These are phyloP conservation scores for Schrankia costaestrigalis DNA, from an alignment of 2,888 invertebrate species.

Conservation along the genomic window DNA sequence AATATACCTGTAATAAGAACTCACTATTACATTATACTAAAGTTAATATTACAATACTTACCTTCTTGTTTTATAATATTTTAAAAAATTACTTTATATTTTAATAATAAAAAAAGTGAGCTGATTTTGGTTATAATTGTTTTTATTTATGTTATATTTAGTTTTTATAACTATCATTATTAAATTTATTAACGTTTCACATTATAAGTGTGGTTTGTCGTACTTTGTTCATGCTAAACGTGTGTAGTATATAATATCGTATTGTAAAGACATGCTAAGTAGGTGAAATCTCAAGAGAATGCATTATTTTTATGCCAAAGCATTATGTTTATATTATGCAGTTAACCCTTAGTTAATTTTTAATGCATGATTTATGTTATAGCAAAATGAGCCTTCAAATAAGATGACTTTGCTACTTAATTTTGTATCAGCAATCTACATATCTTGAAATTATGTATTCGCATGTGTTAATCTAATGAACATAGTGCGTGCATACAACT, in stretches of 20 bases:
- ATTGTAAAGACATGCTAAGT: constrained; percentile 27
- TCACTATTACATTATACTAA: too few species aligned
- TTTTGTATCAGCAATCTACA: too few species aligned
- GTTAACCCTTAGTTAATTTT: constrained; percentile 5
- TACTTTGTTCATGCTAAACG: constrained; percentile 24
- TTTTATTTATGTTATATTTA: too few species aligned
- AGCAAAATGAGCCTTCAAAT: constrained; percentile 22
- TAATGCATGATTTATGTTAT: constrained; percentile 6
- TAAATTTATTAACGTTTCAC: constrained; percentile 11
- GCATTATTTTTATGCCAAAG: constrained; percentile 11
- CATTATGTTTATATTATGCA: constrained; percentile 16
- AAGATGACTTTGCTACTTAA: constrained; percentile 3
- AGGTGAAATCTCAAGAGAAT: constrained; percentile 7
- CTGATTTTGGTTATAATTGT: too few species aligned
- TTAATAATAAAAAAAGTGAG: too few species aligned
- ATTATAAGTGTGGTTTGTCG: constrained; percentile 26
- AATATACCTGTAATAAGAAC: constrained; percentile 81
- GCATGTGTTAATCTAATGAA: too few species aligned
- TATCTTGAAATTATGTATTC: too few species aligned
- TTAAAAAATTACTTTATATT: background rate
- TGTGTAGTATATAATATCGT: constrained; percentile 15
- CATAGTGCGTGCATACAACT: constrained; percentile 45
- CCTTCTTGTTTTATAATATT: constrained; percentile 4
- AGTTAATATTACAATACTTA: too few species aligned
- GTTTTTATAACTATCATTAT: too few species aligned